phyloP scores from a whole-genome alignment of 2,888 invertebrate species.

The Lumbricus terrestris region DNA sequence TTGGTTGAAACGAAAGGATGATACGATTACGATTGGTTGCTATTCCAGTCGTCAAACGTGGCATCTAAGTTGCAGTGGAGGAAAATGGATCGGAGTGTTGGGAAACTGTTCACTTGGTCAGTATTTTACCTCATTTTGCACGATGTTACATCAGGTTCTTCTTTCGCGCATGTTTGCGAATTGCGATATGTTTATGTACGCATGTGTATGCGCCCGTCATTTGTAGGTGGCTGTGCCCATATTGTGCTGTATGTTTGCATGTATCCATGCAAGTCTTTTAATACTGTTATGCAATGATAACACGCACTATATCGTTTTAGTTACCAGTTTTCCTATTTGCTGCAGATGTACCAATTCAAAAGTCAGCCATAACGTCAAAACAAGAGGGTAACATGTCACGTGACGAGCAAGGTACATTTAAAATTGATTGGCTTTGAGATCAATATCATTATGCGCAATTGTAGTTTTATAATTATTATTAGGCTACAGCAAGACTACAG shows the following conservation, averaged over 20 bases:
- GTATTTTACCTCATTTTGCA: no score
- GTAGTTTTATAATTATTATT: not conserved
- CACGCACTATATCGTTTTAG: not conserved
- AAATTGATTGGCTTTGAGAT: not conserved
- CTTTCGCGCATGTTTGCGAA: no score
- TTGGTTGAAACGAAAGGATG: constrained; percentile 23
- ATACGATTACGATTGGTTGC: constrained; percentile 23
- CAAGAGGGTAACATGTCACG: not conserved
- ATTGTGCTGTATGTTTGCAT: no score
- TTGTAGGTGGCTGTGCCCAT: no score
- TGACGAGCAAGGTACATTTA: not conserved
- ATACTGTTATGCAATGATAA: not conserved
- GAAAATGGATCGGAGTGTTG: constrained; percentile 25
- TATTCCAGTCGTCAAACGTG: constrained; percentile 21
- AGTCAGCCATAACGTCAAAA: not conserved
- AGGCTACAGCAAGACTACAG: no score
- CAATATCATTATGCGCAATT: not conserved
- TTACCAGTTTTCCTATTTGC: not conserved
- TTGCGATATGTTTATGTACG: no score
- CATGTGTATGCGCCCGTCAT: no score
- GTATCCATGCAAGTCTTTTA: no score
- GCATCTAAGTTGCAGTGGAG: constrained; percentile 21
- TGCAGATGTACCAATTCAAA: not conserved
- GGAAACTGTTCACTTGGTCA: constrained; percentile 24
- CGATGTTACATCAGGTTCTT: no score